Percentiles rank a stretch among this genome's conserved stretches.
phyloP scores from a whole-genome alignment of 1,140 invertebrate genomes.

The Nylanderia fulva region DNA sequence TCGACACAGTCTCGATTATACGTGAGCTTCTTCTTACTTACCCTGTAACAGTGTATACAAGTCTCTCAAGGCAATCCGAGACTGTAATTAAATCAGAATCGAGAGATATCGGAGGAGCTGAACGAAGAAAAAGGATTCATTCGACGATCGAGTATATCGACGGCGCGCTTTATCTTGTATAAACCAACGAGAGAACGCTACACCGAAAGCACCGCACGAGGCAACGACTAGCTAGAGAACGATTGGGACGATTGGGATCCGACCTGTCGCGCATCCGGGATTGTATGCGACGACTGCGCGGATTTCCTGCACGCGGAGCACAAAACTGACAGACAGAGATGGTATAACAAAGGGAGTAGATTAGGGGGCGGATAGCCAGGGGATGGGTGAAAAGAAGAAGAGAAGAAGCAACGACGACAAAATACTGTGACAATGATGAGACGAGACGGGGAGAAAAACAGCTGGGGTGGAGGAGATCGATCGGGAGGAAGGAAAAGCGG shows the following conservation, averaged over 20 bases:
- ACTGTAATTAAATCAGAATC: background rate
- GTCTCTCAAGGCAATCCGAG: background rate
- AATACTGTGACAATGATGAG: slow-evolving; percentile 34
- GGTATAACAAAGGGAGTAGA: background rate
- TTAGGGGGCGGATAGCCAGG: background rate
- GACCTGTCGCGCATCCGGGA: slow-evolving; percentile 42
- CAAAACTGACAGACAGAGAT: slow-evolving; percentile 30
- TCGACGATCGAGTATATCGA: slow-evolving; percentile 40
- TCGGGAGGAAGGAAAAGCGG: slow-evolving; percentile 22
- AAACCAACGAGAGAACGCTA: slow-evolving; percentile 79
- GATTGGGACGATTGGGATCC: slow-evolving; percentile 42
- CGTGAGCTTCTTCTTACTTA: background rate
- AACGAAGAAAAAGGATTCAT: background rate
- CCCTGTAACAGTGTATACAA: background rate
- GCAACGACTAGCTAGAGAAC: slow-evolving; percentile 71
- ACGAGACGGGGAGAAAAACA: slow-evolving; percentile 33
- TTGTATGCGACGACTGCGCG: slow-evolving; percentile 40
- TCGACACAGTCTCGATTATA: background rate
- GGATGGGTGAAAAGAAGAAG: slow-evolving; percentile 12
- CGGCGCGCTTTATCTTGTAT: slow-evolving; percentile 56
- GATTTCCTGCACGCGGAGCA: slow-evolving; percentile 5
- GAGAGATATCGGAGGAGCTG: background rate
- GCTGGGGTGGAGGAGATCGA: slow-evolving; percentile 50
- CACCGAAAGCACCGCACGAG: slow-evolving; percentile 83
- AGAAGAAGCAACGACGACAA: slow-evolving; percentile 36